Percentiles rank a stretch among this genome's conserved stretches.
Evolutionary conservation across 1,140 invertebrate species (phyloP).

Genomic region (Brachionus asplanchnoidis): DNA sequence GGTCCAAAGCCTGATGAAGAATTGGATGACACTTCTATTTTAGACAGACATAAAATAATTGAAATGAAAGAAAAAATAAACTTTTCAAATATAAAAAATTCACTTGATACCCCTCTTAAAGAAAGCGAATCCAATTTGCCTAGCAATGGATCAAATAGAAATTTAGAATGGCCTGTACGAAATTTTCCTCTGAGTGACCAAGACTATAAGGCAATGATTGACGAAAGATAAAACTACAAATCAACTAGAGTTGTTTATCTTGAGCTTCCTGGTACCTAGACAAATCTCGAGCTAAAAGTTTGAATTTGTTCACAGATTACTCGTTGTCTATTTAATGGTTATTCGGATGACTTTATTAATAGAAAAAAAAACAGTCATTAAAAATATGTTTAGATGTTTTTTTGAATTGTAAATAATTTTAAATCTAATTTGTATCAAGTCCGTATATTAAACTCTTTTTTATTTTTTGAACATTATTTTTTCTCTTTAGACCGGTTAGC

Average conservation of each 20-base stretch:
- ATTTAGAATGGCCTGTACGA: not conserved
- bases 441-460: not conserved
- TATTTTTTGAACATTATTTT: not conserved
- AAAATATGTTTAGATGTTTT: not conserved
- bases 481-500: not conserved
- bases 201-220: not conserved
- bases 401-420: not conserved
- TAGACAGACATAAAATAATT: not conserved
- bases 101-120: not conserved
- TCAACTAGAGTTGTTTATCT: not conserved
- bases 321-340: constrained; percentile 13
- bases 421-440: not conserved
- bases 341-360: not conserved
- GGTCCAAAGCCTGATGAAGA: not conserved
- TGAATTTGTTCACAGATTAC: not conserved
- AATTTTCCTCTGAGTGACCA: not conserved
- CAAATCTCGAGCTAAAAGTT: constrained; percentile 35
- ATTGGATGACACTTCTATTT: not conserved
- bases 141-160: not conserved
- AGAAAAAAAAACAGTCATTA: constrained; percentile 26
- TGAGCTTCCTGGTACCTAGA: constrained; percentile 2
- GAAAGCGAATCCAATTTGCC: not conserved
- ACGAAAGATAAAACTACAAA: not conserved
- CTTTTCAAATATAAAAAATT: constrained; percentile 3
- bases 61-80: constrained; percentile 10